phyloP scores from a whole-genome alignment of 2,797 vertebrate species.

The Apogon talboti region DNA sequence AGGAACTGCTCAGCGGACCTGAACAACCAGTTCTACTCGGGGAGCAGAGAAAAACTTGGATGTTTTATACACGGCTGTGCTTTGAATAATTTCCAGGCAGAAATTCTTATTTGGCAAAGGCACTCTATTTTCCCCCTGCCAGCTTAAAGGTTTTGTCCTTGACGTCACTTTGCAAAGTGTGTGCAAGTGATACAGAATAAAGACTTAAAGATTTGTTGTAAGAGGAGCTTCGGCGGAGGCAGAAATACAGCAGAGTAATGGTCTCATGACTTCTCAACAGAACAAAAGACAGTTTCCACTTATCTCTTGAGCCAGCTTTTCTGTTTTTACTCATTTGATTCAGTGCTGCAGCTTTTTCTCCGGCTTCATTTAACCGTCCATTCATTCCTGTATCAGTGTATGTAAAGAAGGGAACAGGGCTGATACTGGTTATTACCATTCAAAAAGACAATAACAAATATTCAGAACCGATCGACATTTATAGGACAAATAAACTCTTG shows the following conservation, averaged over 20 bases:
- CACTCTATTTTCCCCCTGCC: conserved; percentile 81
- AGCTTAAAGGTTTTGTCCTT: conserved; percentile 86
- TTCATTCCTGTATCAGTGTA: neutral
- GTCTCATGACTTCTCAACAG: conserved; percentile 35
- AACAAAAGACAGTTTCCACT: conserved; percentile 11
- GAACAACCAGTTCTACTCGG: conserved; percentile 82
- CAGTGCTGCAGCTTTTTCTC: neutral
- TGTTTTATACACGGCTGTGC: conserved; percentile 83
- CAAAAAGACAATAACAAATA: too few relatives aligned
- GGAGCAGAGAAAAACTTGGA: conserved; percentile 83
- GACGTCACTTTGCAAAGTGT: conserved; percentile 86
- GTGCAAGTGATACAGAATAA: conserved; percentile 61
- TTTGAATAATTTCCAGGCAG: conserved; percentile 88
- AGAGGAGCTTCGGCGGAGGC: conserved; percentile 18
- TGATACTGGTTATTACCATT: too few relatives aligned
- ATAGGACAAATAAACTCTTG: too few relatives aligned
- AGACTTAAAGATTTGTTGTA: conserved; percentile 52
- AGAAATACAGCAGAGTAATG: neutral
- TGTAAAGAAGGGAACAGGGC: neutral
- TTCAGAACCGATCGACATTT: too few relatives aligned
- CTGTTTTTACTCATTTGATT: conserved; percentile 24
- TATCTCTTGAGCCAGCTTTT: conserved; percentile 7
- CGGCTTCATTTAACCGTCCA: neutral
- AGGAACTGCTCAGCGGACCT: conserved; percentile 86
- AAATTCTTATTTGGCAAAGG: conserved; percentile 77